Evolutionary conservation across 2,113 vertebrate species (phyloP).

Genomic region (Electrona antarctica): DNA sequence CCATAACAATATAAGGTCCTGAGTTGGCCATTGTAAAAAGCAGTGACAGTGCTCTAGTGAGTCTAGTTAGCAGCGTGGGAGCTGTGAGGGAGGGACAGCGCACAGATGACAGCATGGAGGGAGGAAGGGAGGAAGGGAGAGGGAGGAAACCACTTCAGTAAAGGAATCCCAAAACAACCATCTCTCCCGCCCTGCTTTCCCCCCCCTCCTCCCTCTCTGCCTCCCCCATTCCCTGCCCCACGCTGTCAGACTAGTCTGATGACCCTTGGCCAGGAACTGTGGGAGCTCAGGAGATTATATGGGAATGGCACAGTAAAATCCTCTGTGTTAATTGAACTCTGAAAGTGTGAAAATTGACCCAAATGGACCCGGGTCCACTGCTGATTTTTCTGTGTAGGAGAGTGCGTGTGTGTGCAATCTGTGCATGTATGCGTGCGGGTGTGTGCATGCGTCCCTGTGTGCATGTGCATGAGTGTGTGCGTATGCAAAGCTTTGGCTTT

Average conservation of each 20-base stretch:
- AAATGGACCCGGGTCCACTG: no score
- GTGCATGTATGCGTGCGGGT: background rate
- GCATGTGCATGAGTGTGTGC: background rate
- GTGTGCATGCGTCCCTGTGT: background rate
- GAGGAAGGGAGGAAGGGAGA: conserved; percentile 77
- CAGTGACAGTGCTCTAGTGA: conserved; percentile 55
- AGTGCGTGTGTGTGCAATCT: conserved; percentile 1
- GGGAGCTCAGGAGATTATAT: conserved; percentile 64
- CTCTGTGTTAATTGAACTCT: conserved; percentile 23
- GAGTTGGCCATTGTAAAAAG: conserved; percentile 49
- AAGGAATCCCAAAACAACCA: conserved; percentile 86
- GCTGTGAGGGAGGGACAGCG: conserved; percentile 51
- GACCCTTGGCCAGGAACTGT: conserved; percentile 64
- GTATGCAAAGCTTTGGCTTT: background rate
- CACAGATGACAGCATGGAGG: conserved; percentile 64
- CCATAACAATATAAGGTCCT: conserved; percentile 19
- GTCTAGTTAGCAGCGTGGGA: conserved; percentile 51
- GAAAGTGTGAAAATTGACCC: background rate
- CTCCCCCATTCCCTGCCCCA: conserved; percentile 41
- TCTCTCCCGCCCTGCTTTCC: conserved; percentile 4
- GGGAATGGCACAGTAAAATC: conserved; percentile 5
- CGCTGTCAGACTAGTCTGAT: conserved; percentile 51
- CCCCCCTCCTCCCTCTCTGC: background rate
- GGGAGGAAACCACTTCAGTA: conserved; percentile 89
- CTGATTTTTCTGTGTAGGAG: background rate